These are phyloP conservation scores for Euproctis similis DNA, from an alignment of 2,888 invertebrate species.

Conservation along the genomic window DNA sequence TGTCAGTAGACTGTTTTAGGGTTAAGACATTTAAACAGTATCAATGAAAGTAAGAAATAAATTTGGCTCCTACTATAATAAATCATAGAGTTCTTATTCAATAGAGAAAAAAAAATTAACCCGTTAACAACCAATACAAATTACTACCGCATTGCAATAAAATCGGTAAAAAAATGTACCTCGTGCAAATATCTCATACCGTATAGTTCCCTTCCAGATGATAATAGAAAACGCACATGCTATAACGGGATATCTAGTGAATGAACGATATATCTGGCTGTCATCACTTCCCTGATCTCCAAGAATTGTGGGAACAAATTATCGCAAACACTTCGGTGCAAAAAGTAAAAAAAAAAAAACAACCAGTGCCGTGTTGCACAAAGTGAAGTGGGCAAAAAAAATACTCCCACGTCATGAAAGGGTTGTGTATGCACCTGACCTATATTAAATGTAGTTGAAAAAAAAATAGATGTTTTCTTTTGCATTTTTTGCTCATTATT, in stretches of 20 bases:
- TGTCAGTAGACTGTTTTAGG: too few relatives aligned
- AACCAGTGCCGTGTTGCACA: conserved; percentile 57
- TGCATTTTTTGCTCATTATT: conserved; percentile 63
- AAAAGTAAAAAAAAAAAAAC: conserved; percentile 65
- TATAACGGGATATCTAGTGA: conserved; percentile 52
- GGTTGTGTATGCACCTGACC: conserved; percentile 74
- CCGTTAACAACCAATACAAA: conserved; percentile 15
- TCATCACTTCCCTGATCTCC: conserved; percentile 64
- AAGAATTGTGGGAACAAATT: conserved; percentile 72
- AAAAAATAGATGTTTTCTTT: conserved; percentile 53
- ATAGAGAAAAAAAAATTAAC: too few relatives aligned
- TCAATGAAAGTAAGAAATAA: too few relatives aligned
- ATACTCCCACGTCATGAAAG: conserved; percentile 71
- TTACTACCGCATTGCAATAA: conserved; percentile 9
- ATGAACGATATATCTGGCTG: conserved; percentile 55
- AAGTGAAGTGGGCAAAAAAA: conserved; percentile 53
- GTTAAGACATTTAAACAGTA: too few relatives aligned
- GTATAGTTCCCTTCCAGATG: too few relatives aligned
- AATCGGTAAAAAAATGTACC: conserved; percentile 12
- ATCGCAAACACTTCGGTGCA: conserved; percentile 68
- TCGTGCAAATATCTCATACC: conserved; percentile 23
- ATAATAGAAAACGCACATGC: conserved; percentile 19
- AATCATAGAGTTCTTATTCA: too few relatives aligned
- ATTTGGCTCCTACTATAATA: too few relatives aligned
- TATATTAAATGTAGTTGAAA: conserved; percentile 63